These are phyloP conservation scores for Muscicapa striata DNA, from an alignment of 2,797 vertebrate genomes.

Conservation along the genomic window DNA sequence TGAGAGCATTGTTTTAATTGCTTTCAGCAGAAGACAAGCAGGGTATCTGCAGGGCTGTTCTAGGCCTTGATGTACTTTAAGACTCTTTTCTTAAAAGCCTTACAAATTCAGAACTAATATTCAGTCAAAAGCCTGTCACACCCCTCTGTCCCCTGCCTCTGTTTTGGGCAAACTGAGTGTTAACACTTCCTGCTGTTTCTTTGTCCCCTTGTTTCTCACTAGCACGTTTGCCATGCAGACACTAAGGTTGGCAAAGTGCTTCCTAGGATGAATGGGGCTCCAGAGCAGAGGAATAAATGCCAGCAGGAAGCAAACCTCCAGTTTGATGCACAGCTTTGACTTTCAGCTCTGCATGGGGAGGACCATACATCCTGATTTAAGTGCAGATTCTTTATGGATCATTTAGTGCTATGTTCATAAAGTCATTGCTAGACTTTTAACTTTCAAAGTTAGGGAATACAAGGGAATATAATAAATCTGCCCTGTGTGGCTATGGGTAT, in stretches of 20 bases:
- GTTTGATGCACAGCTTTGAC: background rate
- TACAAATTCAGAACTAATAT: background rate
- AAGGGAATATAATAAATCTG: background rate
- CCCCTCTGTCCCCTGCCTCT: background rate
- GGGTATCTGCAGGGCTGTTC: background rate
- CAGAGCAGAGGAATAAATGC: background rate
- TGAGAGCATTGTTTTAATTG: background rate
- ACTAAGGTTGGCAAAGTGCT: background rate
- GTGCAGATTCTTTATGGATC: background rate
- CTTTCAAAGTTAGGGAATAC: background rate
- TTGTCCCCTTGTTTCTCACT: background rate
- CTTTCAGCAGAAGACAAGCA: background rate
- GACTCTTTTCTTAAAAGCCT: background rate
- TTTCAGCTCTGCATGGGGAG: background rate
- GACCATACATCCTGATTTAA: background rate
- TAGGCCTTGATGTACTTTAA: background rate
- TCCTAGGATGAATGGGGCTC: background rate
- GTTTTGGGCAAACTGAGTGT: background rate
- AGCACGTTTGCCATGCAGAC: background rate
- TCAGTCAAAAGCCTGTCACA: background rate
- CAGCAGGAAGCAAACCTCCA: background rate
- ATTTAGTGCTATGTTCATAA: background rate
- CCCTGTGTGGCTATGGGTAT: background rate
- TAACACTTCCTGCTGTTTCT: background rate
- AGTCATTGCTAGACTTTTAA: background rate